Evolutionary conservation across 2,113 vertebrate species (phyloP).

Genomic region (Cyprinodon brontotheroides): DNA sequence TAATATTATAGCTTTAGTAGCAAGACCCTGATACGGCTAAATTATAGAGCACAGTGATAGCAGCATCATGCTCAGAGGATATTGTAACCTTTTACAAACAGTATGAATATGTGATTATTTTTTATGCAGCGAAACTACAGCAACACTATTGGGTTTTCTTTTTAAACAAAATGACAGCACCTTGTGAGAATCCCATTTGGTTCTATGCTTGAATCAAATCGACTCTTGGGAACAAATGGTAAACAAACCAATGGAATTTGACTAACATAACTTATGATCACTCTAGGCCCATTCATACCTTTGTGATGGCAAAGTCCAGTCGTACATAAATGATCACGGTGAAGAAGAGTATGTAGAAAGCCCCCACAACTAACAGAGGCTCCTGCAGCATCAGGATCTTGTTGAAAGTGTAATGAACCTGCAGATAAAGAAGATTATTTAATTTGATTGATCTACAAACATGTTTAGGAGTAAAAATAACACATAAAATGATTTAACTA

Average conservation of each 20-base stretch:
- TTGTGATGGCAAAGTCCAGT: conserved; percentile 98
- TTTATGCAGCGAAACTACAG: too few species aligned
- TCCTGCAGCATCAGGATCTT: conserved; percentile 98
- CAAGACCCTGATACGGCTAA: too few species aligned
- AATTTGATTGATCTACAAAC: not conserved
- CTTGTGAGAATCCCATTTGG: too few species aligned
- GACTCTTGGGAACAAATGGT: not conserved
- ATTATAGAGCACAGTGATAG: too few species aligned
- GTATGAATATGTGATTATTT: too few species aligned
- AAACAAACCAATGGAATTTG: not conserved
- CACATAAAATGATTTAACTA: not conserved
- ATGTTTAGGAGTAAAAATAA: not conserved
- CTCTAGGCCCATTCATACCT: conserved; percentile 79
- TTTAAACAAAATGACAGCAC: too few species aligned
- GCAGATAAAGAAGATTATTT: conserved; percentile 15
- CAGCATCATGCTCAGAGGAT: too few species aligned
- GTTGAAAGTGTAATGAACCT: conserved; percentile 97
- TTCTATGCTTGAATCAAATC: too few species aligned
- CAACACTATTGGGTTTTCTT: too few species aligned
- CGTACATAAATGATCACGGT: conserved; percentile 96
- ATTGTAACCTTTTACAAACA: too few species aligned
- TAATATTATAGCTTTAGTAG: too few species aligned
- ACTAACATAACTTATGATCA: not conserved
- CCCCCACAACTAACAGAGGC: conserved; percentile 93
- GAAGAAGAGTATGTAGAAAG: conserved; percentile 98